Evolutionary conservation across 2,797 vertebrate genomes (phyloP).

Genomic region (Synaphobranchus kaupii): DNA sequence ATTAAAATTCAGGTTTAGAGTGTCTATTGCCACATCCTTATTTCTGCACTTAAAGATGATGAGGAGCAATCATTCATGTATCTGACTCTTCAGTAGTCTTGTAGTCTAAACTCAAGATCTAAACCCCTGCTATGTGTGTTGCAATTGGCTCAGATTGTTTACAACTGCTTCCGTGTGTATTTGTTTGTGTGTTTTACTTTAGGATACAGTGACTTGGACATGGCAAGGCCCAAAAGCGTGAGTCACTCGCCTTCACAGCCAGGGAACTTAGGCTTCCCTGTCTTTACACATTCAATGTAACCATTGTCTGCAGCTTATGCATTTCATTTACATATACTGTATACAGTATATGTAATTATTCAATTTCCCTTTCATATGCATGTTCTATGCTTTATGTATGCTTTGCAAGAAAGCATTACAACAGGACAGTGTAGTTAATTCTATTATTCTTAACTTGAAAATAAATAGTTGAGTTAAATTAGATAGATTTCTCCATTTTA

Average conservation of each 20-base stretch:
- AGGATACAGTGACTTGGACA: slow-evolving; percentile 98
- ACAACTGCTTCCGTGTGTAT: not conserved
- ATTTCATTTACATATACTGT: too few species aligned
- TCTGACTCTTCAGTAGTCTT: not conserved
- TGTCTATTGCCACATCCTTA: not conserved
- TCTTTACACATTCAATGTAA: too few species aligned
- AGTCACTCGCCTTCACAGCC: slow-evolving; percentile 61
- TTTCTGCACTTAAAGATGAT: not conserved
- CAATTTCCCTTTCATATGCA: too few species aligned
- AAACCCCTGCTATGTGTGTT: not conserved
- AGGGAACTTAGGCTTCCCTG: not conserved
- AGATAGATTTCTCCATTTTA: not conserved
- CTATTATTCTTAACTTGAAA: not conserved
- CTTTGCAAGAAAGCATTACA: too few species aligned
- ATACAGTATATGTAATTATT: too few species aligned
- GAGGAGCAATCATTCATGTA: not conserved
- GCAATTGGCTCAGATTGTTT: not conserved
- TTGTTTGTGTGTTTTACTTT: slow-evolving; percentile 39
- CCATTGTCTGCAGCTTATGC: too few species aligned
- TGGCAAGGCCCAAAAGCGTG: slow-evolving; percentile 94
- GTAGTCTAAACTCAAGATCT: not conserved
- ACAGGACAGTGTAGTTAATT: too few species aligned
- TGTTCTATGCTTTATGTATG: too few species aligned
- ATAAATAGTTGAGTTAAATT: not conserved
- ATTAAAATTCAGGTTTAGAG: not conserved